These are phyloP conservation scores for Pseudomyrmex flavicornis DNA, from an alignment of 1,140 invertebrate species.

Conservation along the genomic window DNA sequence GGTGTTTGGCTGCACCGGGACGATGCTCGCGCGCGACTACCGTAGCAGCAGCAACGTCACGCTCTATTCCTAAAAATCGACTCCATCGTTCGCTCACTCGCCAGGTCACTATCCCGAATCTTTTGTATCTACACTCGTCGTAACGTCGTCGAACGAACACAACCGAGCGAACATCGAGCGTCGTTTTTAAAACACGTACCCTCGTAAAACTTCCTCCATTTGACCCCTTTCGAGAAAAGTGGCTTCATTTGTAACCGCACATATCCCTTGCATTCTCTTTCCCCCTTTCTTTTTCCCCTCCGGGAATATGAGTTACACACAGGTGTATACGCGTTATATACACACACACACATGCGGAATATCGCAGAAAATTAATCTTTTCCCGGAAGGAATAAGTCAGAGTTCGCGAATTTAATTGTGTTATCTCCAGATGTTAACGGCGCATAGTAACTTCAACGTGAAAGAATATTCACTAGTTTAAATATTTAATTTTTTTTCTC, in stretches of 20 bases:
- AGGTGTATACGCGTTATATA: neutral
- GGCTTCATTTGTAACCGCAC: slow-evolving; percentile 44
- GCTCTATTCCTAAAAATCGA: slow-evolving; percentile 65
- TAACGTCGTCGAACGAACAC: neutral
- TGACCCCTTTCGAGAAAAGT: slow-evolving; percentile 30
- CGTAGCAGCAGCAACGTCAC: slow-evolving; percentile 40
- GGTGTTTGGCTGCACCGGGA: slow-evolving; percentile 53
- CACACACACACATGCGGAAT: neutral
- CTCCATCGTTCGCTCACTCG: slow-evolving; percentile 50
- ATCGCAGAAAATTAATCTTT: slow-evolving; percentile 28
- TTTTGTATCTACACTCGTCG: slow-evolving; percentile 12
- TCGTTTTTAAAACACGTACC: slow-evolving; percentile 32
- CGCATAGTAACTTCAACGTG: too few relatives aligned
- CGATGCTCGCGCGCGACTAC: slow-evolving; percentile 10
- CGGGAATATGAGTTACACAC: neutral
- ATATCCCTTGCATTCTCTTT: slow-evolving; percentile 6
- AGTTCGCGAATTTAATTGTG: slow-evolving; percentile 1
- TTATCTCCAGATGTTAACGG: neutral
- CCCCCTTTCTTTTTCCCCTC: neutral
- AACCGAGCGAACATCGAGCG: neutral
- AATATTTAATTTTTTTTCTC: too few relatives aligned
- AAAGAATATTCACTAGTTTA: too few relatives aligned
- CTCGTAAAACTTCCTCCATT: slow-evolving; percentile 40
- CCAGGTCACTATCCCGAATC: slow-evolving; percentile 31
- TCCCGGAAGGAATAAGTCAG: neutral